A percentile compares a stretch with the other conserved stretches of the same genome.
These are phyloP conservation scores for Galerucella pusilla DNA, from an alignment of 2,888 invertebrate species.

Conservation along the genomic window DNA sequence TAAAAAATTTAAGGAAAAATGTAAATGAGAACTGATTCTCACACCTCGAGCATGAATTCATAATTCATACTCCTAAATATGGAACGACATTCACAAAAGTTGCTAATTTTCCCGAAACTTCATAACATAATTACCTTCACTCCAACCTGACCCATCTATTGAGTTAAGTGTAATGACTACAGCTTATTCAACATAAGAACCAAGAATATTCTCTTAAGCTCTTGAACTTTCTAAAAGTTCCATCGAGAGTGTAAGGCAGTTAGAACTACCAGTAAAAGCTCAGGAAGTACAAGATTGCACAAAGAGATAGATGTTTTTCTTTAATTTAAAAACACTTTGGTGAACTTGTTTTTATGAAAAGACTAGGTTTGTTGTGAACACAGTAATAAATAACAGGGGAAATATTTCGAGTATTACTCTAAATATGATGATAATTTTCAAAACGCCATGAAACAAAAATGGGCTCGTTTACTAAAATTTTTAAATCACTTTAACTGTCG, in stretches of 20 bases:
- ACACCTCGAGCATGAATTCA: background rate
- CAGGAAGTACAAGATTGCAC: background rate
- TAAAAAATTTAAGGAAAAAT: too few relatives aligned
- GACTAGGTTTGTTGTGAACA: background rate
- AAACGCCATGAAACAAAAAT: too few relatives aligned
- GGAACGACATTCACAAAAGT: background rate
- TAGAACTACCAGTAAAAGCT: background rate
- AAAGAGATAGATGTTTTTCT: background rate
- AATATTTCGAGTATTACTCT: too few relatives aligned
- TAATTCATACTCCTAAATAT: background rate
- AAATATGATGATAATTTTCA: too few relatives aligned
- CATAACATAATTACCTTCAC: conserved; percentile 2
- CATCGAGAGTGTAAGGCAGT: conserved; percentile 2
- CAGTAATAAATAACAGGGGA: too few relatives aligned
- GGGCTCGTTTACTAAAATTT: too few relatives aligned
- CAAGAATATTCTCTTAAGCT: background rate
- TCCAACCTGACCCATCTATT: background rate
- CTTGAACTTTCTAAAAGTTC: background rate
- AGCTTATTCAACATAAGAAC: background rate
- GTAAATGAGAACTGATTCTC: background rate
- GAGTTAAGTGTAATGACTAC: background rate
- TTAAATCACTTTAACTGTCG: too few relatives aligned
- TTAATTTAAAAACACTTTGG: background rate
- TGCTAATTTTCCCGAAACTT: background rate
- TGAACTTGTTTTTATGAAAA: background rate